A percentile compares a stretch with the other conserved stretches of the same genome.
These are phyloP conservation scores for Protonemura montana DNA, from an alignment of 2,888 invertebrate species.

Conservation along the genomic window DNA sequence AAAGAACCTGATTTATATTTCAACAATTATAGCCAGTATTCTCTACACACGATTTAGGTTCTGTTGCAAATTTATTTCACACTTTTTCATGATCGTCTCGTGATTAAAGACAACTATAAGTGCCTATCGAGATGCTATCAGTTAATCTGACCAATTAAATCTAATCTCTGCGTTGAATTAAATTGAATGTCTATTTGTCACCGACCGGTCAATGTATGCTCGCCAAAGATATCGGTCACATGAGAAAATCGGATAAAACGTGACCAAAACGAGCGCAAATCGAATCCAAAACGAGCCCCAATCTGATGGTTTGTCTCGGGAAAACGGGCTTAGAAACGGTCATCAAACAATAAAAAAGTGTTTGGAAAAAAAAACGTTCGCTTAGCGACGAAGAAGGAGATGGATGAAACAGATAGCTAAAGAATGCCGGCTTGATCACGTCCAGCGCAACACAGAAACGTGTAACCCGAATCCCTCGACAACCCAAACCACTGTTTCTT, in stretches of 20 bases:
- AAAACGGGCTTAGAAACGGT: neutral
- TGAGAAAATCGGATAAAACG: neutral
- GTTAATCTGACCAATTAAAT: constrained; percentile 36
- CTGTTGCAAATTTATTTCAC: constrained; percentile 33
- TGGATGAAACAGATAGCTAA: neutral
- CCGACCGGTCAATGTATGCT: neutral
- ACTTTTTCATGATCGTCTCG: constrained; percentile 18
- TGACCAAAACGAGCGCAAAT: neutral
- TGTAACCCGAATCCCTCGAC: constrained; percentile 1
- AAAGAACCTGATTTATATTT: neutral
- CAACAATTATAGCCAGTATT: neutral
- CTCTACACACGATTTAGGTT: neutral
- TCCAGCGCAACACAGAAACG: neutral
- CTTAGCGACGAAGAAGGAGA: neutral
- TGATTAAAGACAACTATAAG: neutral
- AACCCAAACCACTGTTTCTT: neutral
- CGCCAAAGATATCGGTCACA: constrained; percentile 9
- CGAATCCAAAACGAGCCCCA: neutral
- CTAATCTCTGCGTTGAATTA: constrained; percentile 25
- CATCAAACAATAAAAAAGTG: neutral
- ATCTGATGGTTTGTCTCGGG: neutral
- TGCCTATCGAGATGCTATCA: neutral
- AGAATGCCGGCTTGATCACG: neutral
- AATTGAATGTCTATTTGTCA: constrained; percentile 28
- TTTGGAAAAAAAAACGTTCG: neutral